Base-by-base conservation (phyloP, 92 coral and sea anemone genomes). In the Ricordea florida region DNA sequence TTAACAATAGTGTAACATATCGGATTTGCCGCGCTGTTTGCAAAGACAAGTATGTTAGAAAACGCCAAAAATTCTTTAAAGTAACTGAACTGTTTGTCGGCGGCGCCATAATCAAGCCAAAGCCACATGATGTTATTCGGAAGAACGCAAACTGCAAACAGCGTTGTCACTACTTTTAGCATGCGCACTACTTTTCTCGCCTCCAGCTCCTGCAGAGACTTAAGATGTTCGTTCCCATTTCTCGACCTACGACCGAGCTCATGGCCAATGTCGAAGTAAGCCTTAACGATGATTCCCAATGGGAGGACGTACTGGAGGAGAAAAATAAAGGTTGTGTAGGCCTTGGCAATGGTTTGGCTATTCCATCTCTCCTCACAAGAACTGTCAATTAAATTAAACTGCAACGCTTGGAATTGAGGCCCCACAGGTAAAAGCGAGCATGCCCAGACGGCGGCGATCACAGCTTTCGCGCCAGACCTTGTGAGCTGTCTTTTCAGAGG, bases 11-110 rank as follows among this genome's bases (percentile, higher is more conserved):
- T 72, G 32, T 90, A 90, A 15, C 88, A 87, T 24, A 90, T 37
- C n/a, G 96, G 96, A 73, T 90, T 90, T n/a, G 88, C 74, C 6
- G 93, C 96, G 40, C 96, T 87, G 77, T 90, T 90, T 22, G 92
- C 77, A 56, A 90, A 90, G 10, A 82, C 81, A 36, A 90, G 44
- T n/a, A 90, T 74, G 78, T 87, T 90, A 37, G 85, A 84, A 31
- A 84, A 80, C 20, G 96, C 79, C 38, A 90, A 74, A 37, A 87
- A 17, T 33, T 87, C 96, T 84, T 78, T 60, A 43, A 87, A 82
- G 57, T 90, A 76, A 18, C 27, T 16, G 20, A 59, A 69, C 27
- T 41, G 72, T 26, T 72, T 60, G 42, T 87, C 93, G 4, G 93
- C 90, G 27, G 65, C 55, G 20, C 94, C 94, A 63, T 85, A 89